phyloP scores from a whole-genome alignment of 1,140 invertebrate genomes.

The Diorhabda carinulata region DNA sequence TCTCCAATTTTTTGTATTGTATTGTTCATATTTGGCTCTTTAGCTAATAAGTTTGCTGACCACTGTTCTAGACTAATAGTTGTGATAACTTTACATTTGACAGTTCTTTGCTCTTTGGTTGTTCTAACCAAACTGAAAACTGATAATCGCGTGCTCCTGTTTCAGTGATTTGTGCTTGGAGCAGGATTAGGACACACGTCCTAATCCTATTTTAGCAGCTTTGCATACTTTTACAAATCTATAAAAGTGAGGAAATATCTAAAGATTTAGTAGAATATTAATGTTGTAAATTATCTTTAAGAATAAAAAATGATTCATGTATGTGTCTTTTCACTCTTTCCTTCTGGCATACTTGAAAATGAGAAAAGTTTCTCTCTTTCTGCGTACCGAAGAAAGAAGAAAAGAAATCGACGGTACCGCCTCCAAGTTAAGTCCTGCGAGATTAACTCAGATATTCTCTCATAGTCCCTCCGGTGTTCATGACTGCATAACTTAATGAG shows the following conservation, averaged over 20 bases:
- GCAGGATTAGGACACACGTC: too few species aligned
- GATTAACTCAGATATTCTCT: not conserved
- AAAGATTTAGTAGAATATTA: too few species aligned
- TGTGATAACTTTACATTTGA: too few species aligned
- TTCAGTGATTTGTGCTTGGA: too few species aligned
- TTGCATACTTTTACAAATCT: too few species aligned
- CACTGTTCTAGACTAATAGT: not conserved
- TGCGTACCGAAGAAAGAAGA: not conserved
- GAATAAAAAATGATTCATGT: too few species aligned
- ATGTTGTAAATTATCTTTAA: too few species aligned
- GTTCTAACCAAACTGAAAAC: too few species aligned
- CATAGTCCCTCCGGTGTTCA: conserved; percentile 28
- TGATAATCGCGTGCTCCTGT: too few species aligned
- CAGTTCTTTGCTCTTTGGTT: too few species aligned
- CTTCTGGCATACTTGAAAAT: not conserved
- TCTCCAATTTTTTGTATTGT: not conserved
- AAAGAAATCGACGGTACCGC: not conserved
- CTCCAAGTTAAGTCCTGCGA: not conserved
- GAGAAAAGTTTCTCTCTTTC: not conserved
- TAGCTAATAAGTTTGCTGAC: not conserved
- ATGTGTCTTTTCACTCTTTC: not conserved
- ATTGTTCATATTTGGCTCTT: not conserved
- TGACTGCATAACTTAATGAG: conserved; percentile 29
- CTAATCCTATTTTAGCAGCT: too few species aligned
- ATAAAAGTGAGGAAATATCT: too few species aligned